Evolutionary conservation across 1,140 invertebrate genomes (phyloP), one percentile per base, ranked within the genome.

Genomic region (Tenebrio molitor): DNA sequence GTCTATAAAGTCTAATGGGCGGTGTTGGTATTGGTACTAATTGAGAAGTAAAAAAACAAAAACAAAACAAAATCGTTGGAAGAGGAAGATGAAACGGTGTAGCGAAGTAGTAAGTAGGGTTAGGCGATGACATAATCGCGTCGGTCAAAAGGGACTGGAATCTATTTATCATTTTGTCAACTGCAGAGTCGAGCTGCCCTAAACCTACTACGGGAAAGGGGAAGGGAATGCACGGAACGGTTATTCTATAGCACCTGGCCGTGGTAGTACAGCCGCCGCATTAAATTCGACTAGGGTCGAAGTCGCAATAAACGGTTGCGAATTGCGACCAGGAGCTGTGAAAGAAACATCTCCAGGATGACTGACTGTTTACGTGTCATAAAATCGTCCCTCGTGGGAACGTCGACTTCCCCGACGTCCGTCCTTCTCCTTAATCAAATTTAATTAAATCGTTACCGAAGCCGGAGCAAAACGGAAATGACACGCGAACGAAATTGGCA

Each of bases 81-180:
- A n/a, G n/a, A n/a, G n/a, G n/a, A 46, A 50, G 19, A 17, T 58
- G 29, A 58, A 58, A 58, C n/a, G 19, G 50, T 58, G 50, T 58
- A n/a, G n/a, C 50, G 29, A 29, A 12, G 23, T 50, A 50, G 25
- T n/a, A 33, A 3, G 36, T 39, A 7, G 23, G 21, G 50, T 58
- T 58, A 58, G 21, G 10, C 1, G 7, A 75, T 73, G 71, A 76
- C 75, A 76, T 72, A 74, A 72, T 77, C 64, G 36, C 77, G 77
- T 77, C 77, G 76, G 74, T 77, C 76, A 78, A 74, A 73, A 76
- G 76, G 71, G 74, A 74, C 64, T 77, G 36, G 53, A 73, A 71
- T 77, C 71, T 74, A 80, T 80, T 78, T 78, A 80, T 80, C 78
- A 79, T 78, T 75, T 73, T 72, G 75, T 78, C 76, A 78, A 78